Percentiles rank a stretch among this genome's conserved stretches.
Evolutionary conservation across 2,113 vertebrate species (phyloP).

Genomic region (Myiopsitta monachus): DNA sequence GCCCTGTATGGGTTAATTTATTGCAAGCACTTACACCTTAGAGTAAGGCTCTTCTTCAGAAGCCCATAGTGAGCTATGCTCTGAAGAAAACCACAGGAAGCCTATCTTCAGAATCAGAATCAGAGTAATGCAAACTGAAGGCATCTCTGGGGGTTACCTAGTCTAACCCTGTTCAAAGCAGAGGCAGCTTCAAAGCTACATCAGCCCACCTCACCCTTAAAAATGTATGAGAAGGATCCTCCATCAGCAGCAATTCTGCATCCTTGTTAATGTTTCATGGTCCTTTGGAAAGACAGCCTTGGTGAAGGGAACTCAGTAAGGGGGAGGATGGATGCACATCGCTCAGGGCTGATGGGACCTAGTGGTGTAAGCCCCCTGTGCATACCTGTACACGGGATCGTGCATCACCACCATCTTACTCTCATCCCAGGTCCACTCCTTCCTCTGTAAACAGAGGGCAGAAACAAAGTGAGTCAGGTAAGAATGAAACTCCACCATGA

Average conservation of each 20-base stretch:
- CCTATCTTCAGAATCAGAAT: neutral
- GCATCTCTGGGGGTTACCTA: neutral
- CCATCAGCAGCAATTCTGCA: neutral
- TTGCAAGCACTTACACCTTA: neutral
- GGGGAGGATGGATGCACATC: fast-evolving
- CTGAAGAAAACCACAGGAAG: neutral
- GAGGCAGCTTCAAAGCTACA: neutral
- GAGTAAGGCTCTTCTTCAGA: neutral
- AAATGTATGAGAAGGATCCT: neutral
- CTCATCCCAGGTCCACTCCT: constrained; percentile 86
- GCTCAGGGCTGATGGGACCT: neutral
- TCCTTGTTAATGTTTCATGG: neutral
- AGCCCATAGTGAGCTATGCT: neutral
- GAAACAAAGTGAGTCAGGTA: neutral
- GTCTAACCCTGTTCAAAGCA: neutral
- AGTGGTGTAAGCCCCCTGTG: neutral
- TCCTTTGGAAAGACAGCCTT: neutral
- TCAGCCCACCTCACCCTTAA: neutral
- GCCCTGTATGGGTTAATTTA: neutral
- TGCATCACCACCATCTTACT: constrained; percentile 86
- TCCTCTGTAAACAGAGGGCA: constrained; percentile 72
- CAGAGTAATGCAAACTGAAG: neutral
- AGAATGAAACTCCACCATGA: neutral
- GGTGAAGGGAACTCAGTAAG: neutral
- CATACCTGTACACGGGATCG: constrained; percentile 82